Conservation (phyloP, 1,140 invertebrate species). For the Contarinia nasturtii region DNA sequence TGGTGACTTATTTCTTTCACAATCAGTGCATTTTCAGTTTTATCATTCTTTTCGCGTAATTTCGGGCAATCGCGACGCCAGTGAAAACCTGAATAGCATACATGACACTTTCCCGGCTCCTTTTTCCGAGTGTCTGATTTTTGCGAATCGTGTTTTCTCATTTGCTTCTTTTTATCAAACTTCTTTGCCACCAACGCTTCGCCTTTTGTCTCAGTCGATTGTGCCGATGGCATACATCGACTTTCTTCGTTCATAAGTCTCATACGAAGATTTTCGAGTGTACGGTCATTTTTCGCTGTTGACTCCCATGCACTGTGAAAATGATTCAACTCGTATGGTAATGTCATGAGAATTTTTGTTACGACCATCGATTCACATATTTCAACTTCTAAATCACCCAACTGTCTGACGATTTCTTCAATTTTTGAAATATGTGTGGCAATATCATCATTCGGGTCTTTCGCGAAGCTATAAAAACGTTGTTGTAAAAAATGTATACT, state of each 20-base stretch:
- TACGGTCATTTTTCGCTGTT: conserved; percentile 9
- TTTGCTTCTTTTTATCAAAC: neutral
- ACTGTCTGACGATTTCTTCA: conserved; percentile 12
- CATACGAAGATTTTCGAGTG: conserved; percentile 12
- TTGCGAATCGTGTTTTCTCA: neutral
- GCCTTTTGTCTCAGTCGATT: neutral
- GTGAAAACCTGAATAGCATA: too few species aligned
- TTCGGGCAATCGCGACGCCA: too few species aligned
- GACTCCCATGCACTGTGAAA: conserved; percentile 23
- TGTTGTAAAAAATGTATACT: conserved; percentile 13
- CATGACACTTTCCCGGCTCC: too few species aligned
- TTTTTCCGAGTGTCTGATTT: neutral
- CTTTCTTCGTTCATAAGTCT: conserved; percentile 13
- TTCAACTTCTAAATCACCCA: conserved; percentile 11
- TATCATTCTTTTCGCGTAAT: too few species aligned
- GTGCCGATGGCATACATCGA: neutral
- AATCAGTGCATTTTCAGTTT: too few species aligned
- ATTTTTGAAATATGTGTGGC: conserved; percentile 14
- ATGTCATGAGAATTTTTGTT: conserved; percentile 16
- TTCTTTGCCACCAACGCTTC: conserved; percentile 4
- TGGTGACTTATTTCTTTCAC: too few species aligned
- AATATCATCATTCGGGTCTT: conserved; percentile 8
- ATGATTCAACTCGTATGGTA: conserved; percentile 12
- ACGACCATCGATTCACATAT: conserved; percentile 14
- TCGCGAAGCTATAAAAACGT: conserved; percentile 12